Evolutionary conservation across 2,888 invertebrate genomes (phyloP), one percentile per base, ranked within the genome.

Genomic region (Leptura quadrifasciata): DNA sequence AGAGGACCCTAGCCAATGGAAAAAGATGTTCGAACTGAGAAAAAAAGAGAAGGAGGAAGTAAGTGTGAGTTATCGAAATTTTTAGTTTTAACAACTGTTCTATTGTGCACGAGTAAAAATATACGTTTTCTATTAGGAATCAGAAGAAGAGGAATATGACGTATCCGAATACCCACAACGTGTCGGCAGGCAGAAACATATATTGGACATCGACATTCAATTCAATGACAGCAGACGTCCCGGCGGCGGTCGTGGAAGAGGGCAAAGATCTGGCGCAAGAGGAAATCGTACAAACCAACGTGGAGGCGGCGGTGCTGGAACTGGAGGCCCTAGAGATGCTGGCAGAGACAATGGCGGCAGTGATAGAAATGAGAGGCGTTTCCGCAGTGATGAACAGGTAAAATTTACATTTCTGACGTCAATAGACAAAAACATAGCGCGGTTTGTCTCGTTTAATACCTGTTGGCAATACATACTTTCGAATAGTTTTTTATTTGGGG

Each of bases 1-100:
- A 58, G 97, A 96, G 87, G 97, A 97, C 89, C 92, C 94, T 70
- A 93, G 93, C 74, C 96, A 97, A 90, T 98, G 97, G 97, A 97
- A 97, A 90, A 96, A 95, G 87, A 95, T 96, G 93, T 94, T 95
- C 83, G 92, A 94, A 86, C 91, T 96, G 76, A 94, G 94, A 89
- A 93, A 92, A 87, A 94, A 94, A 86, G 94, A 94, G 88, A 95
- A 89, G 75, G 88, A 88, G 77, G 88, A 88, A 74, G 88, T 87
- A 83, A 73, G 77, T 47, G n/a, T n/a, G 15, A 47, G 47, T 47
- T 47, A 5, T 6, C 27, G 27, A 31, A n/a, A 47, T 12, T 3
- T 47, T 47, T n/a, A n/a, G n/a, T 47, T 15, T 31, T 31, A 31
- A 31, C 27, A 31, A 31, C 6, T 31, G 35, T 57, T 47, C 27